Evolutionary conservation across 1,140 invertebrate species (phyloP), one percentile per base, ranked within the genome.

Genomic region (Drosophila navojoa): DNA sequence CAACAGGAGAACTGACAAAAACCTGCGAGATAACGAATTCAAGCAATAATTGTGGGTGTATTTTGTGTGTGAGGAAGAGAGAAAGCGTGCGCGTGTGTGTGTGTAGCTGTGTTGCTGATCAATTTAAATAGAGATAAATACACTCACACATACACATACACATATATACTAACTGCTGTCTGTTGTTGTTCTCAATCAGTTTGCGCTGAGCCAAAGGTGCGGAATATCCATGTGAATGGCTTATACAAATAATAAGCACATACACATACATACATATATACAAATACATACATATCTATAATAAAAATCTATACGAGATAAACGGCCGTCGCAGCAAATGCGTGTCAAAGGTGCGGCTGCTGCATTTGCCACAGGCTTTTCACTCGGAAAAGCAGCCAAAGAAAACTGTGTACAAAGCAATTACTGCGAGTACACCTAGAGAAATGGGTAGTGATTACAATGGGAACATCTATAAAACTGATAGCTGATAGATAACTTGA

Each of bases 91-190:
- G 15, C 22, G 29, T 44, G 32, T 63, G 19, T 60, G 27, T 45
- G 49, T 66, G 19, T 54, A 27, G 3, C 7, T 29, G 4, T 35
- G 44, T 29, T 50, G 52, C 40, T 22, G 67, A 76, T 79, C 76
- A 79, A 76, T 84, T 79, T 77, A 79, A 76, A 78, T 64, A 60
- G 57, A 57, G 57, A 76, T 35, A 62, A 71, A 44, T 10, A 55
- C 50, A 49, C 19, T 40, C 11, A 47, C 19, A 40, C 13, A 55
- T 4, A 40, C 16, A 38, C 10, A 16, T n/a, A 55, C 2, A 40
- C 16, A 38, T 4, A 16, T n/a, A 32, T 2, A 19, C 19, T 19
- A 22, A 10, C 27, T 29, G 27, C 27, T 29, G 27, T 55, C 47
- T 42, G 42, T 60, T 60, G 27, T 60, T 66, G 53, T 64, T 77